These are phyloP conservation scores for Campoplex nolae DNA, from an alignment of 2,888 invertebrate species.

Conservation along the genomic window DNA sequence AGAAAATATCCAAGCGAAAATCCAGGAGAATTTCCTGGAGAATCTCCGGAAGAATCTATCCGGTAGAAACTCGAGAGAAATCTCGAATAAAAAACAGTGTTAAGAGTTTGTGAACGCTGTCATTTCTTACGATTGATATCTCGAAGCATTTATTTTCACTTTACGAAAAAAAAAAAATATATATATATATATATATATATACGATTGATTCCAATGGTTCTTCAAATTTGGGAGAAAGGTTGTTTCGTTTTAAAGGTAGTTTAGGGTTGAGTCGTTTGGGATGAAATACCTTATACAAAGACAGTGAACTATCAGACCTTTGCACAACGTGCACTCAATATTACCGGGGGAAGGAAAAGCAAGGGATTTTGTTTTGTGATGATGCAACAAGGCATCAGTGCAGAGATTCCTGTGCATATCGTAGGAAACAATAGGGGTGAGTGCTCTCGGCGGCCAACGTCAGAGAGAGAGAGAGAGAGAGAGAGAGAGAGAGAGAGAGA, in stretches of 20 bases:
- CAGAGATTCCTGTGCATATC: conserved; percentile 44
- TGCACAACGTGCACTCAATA: conserved; percentile 25
- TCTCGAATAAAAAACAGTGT: no score
- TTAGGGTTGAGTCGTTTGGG: not conserved
- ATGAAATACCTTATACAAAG: not conserved
- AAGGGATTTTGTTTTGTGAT: conserved; percentile 8
- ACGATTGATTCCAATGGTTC: not conserved
- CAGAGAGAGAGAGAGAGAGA: conserved; percentile 33
- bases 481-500: conserved; percentile 36
- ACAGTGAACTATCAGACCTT: not conserved
- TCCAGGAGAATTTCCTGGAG: no score
- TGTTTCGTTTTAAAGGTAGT: no score
- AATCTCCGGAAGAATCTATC: no score
- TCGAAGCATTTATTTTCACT: no score
- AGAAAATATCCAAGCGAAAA: no score
- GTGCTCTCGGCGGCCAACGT: conserved; percentile 29
- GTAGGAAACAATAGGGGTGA: conserved; percentile 47
- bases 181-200: no score
- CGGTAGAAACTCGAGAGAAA: no score
- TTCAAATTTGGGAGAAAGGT: not conserved
- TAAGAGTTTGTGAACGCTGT: no score
- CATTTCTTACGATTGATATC: no score
- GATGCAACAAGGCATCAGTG: conserved; percentile 30
- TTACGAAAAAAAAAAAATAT: not conserved
- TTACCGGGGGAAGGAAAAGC: conserved; percentile 9